Evolutionary conservation across 2,113 vertebrate species (phyloP).

Genomic region (Hippocampus guttulatus): DNA sequence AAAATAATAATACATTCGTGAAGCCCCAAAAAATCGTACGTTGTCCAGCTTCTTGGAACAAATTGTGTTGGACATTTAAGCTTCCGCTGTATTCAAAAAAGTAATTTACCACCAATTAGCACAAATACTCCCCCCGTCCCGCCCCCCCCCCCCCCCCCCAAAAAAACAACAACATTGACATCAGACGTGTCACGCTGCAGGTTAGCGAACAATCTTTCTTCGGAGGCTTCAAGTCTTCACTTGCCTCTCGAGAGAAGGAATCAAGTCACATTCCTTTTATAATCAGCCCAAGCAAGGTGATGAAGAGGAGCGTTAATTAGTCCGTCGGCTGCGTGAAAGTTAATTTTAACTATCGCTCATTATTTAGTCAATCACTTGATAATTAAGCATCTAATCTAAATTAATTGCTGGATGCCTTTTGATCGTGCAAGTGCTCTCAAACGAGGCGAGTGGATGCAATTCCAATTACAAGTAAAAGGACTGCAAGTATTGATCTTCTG

Average conservation of each 20-base stretch:
- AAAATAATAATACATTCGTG: too few relatives aligned
- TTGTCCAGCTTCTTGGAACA: background rate
- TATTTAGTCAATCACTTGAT: conserved; percentile 96
- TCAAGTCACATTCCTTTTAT: conserved; percentile 96
- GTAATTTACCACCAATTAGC: background rate
- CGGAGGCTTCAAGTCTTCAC: conserved; percentile 16
- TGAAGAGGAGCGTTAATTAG: conserved; percentile 99
- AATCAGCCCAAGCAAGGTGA: conserved; percentile 98
- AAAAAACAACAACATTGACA: background rate
- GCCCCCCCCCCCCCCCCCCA: background rate
- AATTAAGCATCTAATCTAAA: conserved; percentile 99
- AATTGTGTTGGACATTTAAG: background rate
- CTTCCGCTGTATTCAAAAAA: background rate
- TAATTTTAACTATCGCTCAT: conserved; percentile 99
- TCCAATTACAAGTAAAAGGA: conserved; percentile 80
- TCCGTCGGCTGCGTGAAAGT: conserved; percentile 94
- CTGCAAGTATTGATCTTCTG: conserved; percentile 45
- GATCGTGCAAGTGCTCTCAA: conserved; percentile 52
- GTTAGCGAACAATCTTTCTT: conserved; percentile 21
- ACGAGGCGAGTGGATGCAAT: conserved; percentile 75
- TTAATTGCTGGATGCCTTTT: conserved; percentile 94
- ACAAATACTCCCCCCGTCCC: background rate
- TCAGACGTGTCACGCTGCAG: conserved; percentile 9
- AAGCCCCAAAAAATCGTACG: too few relatives aligned
- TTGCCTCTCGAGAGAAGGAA: conserved; percentile 62